phyloP scores from a whole-genome alignment of 1,140 invertebrate species.

The Aphis craccivora region DNA sequence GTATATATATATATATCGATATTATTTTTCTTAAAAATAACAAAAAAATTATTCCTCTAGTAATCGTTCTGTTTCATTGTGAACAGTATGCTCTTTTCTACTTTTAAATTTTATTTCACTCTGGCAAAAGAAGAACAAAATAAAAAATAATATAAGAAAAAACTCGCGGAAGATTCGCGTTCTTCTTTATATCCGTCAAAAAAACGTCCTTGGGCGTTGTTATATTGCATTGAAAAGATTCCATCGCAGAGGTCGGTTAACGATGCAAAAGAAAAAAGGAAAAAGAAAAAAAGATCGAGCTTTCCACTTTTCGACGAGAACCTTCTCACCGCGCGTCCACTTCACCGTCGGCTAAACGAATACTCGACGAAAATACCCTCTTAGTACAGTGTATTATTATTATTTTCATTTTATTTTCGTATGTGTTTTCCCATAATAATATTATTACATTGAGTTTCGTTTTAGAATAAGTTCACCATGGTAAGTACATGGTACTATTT shows the following conservation, averaged over 20 bases:
- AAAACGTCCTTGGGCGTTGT: constrained; percentile 51
- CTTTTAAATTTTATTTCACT: not conserved
- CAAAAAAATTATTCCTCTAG: not conserved
- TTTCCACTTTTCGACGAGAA: constrained; percentile 55
- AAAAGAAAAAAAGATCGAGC: constrained; percentile 29
- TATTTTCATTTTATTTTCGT: not conserved
- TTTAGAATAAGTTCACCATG: not conserved
- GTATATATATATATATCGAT: not conserved
- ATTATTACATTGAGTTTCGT: constrained; percentile 5
- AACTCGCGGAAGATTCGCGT: constrained; percentile 16
- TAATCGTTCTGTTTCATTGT: not conserved
- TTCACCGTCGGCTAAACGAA: constrained; percentile 19
- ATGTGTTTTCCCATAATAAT: constrained; percentile 6
- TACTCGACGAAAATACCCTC: constrained; percentile 1
- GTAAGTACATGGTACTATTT: not conserved
- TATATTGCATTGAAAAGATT: constrained; percentile 46
- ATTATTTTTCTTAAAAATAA: not conserved
- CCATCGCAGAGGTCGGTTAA: constrained; percentile 50
- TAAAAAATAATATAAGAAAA: not conserved
- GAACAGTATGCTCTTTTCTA: not conserved
- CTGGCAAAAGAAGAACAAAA: not conserved
- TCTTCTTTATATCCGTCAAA: constrained; percentile 32
- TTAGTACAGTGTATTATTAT: not conserved
- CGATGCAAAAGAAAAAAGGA: constrained; percentile 42
- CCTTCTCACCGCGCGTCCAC: not conserved